phyloP scores from a whole-genome alignment of 2,113 vertebrate genomes.

The Salvelinus fontinalis region DNA sequence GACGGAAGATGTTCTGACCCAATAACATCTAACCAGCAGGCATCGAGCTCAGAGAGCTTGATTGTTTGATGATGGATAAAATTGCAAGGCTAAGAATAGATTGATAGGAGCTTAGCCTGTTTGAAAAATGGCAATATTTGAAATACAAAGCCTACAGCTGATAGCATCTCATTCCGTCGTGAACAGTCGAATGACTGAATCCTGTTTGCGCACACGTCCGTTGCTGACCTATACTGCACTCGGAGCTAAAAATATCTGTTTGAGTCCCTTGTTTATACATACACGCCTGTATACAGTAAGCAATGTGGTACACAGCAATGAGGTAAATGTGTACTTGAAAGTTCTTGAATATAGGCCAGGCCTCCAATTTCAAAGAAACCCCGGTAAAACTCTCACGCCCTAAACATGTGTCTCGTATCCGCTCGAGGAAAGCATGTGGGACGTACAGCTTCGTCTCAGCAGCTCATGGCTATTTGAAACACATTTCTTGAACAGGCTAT shows the following conservation, averaged over 20 bases:
- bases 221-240: not conserved
- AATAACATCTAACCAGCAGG: slow-evolving; percentile 17
- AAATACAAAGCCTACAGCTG: too few relatives aligned
- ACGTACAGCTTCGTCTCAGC: not conserved
- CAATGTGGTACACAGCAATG: not conserved
- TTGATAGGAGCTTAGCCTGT: too few relatives aligned
- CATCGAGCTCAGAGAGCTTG: not conserved
- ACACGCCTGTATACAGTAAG: not conserved
- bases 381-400: slow-evolving; percentile 33
- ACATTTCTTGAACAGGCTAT: too few relatives aligned
- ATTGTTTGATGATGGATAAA: too few relatives aligned
- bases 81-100: too few relatives aligned
- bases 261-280: not conserved
- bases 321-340: slow-evolving; percentile 2
- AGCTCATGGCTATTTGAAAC: not conserved
- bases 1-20: slow-evolving; percentile 29
- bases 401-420: slow-evolving; percentile 21
- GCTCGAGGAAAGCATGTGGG: slow-evolving; percentile 43
- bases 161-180: too few relatives aligned
- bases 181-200: not conserved
- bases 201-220: too few relatives aligned
- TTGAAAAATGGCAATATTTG: too few relatives aligned
- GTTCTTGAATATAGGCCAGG: slow-evolving; percentile 15
- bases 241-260: not conserved
- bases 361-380: slow-evolving; percentile 42